A percentile compares a stretch with the other conserved stretches of the same genome.
Evolutionary conservation across 2,888 invertebrate genomes (phyloP).

Genomic region (Calephelis perditalis): DNA sequence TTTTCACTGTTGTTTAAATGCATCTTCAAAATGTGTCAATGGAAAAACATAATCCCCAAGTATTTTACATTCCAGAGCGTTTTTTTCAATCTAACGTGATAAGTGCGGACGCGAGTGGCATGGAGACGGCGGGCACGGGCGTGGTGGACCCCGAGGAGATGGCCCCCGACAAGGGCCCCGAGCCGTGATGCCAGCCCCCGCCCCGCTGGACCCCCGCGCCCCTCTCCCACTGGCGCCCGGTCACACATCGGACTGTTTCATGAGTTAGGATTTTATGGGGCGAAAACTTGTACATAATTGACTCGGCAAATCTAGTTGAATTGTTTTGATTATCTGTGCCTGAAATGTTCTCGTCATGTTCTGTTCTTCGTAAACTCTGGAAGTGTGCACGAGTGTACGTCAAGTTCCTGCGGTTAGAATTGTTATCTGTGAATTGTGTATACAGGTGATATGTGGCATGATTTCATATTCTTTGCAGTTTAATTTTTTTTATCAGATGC

Average conservation of each 20-base stretch:
- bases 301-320: slow-evolving; percentile 48
- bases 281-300: slow-evolving; percentile 50
- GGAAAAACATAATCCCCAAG: slow-evolving; percentile 31
- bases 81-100: slow-evolving; percentile 81
- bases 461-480: no score
- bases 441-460: no score
- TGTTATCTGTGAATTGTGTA: no score
- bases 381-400: no score
- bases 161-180: slow-evolving; percentile 67
- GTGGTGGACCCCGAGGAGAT: slow-evolving; percentile 57
- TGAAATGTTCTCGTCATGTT: neutral
- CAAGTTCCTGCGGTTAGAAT: no score
- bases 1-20: neutral
- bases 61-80: slow-evolving; percentile 64
- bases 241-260: slow-evolving; percentile 56
- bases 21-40: slow-evolving; percentile 15
- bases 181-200: slow-evolving; percentile 51
- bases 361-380: no score
- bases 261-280: slow-evolving; percentile 28
- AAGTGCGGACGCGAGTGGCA: slow-evolving; percentile 76
- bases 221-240: slow-evolving; percentile 69
- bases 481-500: no score
- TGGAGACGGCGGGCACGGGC: slow-evolving; percentile 62
- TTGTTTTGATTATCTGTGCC: slow-evolving; percentile 38
- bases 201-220: slow-evolving; percentile 69